Evolutionary conservation across 2,113 vertebrate genomes (phyloP), one percentile per base, ranked within the genome.

Genomic region (Takifugu bimaculatus): DNA sequence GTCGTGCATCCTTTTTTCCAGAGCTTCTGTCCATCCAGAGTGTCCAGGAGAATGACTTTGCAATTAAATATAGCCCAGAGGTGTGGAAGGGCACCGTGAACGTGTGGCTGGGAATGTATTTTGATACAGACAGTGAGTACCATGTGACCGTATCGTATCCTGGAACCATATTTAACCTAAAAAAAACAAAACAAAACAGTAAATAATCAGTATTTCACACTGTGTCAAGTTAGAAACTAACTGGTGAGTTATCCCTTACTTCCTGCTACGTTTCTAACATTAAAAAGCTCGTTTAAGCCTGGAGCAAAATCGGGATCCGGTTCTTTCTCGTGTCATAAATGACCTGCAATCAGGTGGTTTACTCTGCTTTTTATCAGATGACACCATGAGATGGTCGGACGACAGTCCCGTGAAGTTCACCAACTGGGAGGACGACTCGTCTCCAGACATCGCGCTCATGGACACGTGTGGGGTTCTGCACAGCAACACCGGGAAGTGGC

Each of bases 401-500:
- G 80, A 90, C 1, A 75, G 87, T 9, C 66, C 83, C 20, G 68
- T 94, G 52, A 83, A 57, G 27, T 96, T 87, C 79, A 83, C 72
- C 5, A 93, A 95, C 74, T 96, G 93, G 93, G 88, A 89, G 78
- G 63, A 81, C 25, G 54, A 76, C 42, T 50, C 64, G 2, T 60
- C 13, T 5, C 63, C 28, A 0, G 87, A 90, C 13, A 63, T 87
- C 1, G 3, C 50, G 13, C 26, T 60, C 1, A 11, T 91, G 50
- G 90, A 95, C 49, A 93, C 86, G 0, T 96, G 94, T 71, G 92
- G 81, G 39, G 81, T 85, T 50, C 81, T 96, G 78, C 85, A 93
- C 55, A 88, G 80, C 50, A 66, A 57, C 69, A 91, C 92, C 0
- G 93, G 94, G 14, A 84, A 78, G 72, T 96, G 94, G 94, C 88